Evolutionary conservation across 2,113 vertebrate species (phyloP).

Genomic region (Orycteropus afer): DNA sequence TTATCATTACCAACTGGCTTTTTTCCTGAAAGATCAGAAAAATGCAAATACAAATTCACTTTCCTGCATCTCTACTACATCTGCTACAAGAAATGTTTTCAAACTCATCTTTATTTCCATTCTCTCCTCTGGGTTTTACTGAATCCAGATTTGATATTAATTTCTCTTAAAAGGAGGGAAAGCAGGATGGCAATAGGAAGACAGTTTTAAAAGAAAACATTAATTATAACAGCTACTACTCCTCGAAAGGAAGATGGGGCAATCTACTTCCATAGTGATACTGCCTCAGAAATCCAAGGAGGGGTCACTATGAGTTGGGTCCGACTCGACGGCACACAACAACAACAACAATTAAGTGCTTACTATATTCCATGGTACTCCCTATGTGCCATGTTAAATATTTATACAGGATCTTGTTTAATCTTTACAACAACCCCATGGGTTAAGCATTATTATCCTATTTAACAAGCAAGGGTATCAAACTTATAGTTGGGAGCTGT

Average conservation of each 20-base stretch:
- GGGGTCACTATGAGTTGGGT: no score
- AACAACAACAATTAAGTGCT: no score
- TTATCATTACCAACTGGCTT: neutral
- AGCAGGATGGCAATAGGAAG: neutral
- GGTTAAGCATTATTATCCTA: neutral
- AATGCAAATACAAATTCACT: neutral
- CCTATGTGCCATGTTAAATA: neutral
- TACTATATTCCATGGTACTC: neutral
- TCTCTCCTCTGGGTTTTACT: neutral
- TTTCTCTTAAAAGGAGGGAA: neutral
- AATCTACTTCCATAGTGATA: no score
- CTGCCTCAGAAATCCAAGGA: no score
- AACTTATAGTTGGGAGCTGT: neutral
- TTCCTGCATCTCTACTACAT: neutral
- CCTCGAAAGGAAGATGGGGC: no score
- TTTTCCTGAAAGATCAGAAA: neutral
- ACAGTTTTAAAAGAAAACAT: neutral
- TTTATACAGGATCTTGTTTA: neutral
- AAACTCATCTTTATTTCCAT: neutral
- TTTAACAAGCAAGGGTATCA: neutral
- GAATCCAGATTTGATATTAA: neutral
- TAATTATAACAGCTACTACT: neutral
- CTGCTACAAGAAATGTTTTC: neutral
- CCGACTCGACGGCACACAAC: no score
- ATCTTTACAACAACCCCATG: neutral